Base-by-base conservation (phyloP, 1,140 invertebrate species). In the Brachionus rubens region DNA sequence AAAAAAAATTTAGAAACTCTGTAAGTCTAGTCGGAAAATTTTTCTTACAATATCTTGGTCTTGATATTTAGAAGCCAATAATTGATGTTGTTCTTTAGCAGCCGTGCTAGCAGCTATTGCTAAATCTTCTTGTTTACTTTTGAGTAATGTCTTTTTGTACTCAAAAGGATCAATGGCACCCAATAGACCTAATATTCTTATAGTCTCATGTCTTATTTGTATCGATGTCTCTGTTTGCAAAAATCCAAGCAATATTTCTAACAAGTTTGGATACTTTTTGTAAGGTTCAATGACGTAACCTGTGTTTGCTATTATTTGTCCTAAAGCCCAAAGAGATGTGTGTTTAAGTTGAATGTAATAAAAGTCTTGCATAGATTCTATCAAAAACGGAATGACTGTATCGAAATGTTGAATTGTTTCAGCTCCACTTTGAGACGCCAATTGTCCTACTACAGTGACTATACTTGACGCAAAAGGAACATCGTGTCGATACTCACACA, bases 81-180 rank as follows among this genome's bases (percentile, higher is more conserved):
- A 28, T 30, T 28, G 50, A 14, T 65, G 59, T 41, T 65, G 59
- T 65, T 65, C 36, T 43, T 43, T 41, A 12, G 59, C 59, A 19
- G 59, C 59, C 21, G 40, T 41, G 12, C 59, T 43, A 26, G 40
- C 40, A 24, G 59, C 59, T 1, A 43, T 0, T 21, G 59, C 59
- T 19, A 65, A 43, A 26, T 65, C 59, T 43, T 43, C 40, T 65
- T 65, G 59, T 24, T 65, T 65, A 19, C 59, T 65, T 65, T 65
- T 65, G 0, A 24, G 1, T 28, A 65, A 43, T 0, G 59, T 65
- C 43, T 65, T 65, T 4, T 65, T 65, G 16, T 65, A 65, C 19
- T 94, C 95, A 84, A 98, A 99, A 0, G 97, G 96, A 88, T 99
- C 97, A 79, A 95, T 85, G 1, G 96, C 96, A 3, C 94, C 95